phyloP scores from a whole-genome alignment of 1,140 invertebrate genomes.

The Charaxes varanes region DNA sequence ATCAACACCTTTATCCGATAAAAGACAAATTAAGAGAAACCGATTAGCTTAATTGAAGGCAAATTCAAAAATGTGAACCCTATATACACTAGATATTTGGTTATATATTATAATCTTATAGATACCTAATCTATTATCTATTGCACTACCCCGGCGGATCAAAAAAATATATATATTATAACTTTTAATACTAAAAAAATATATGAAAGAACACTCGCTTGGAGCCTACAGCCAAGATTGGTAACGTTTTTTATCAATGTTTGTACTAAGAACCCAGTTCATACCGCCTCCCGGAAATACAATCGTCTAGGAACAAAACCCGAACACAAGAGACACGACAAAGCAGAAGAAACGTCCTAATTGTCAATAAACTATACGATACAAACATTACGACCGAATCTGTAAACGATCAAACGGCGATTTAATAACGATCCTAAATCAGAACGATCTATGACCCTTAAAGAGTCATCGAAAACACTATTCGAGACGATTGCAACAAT shows the following conservation, averaged over 20 bases:
- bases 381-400: conserved; percentile 9
- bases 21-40: conserved; percentile 9
- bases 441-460: conserved; percentile 13
- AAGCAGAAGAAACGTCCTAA: conserved; percentile 15
- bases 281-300: conserved; percentile 43
- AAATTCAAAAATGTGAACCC: conserved; percentile 10
- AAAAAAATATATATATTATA: conserved; percentile 43
- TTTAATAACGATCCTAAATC: conserved; percentile 6
- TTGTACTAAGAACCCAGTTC: conserved; percentile 53
- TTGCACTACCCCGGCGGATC: conserved; percentile 70
- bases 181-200: conserved; percentile 39
- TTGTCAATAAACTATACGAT: no score
- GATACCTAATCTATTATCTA: conserved; percentile 40
- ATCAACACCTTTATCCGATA: conserved; percentile 3
- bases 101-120: conserved; percentile 25
- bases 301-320: conserved; percentile 31
- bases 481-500: conserved; percentile 40
- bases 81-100: conserved; percentile 28
- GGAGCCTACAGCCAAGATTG: conserved; percentile 57
- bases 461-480: conserved; percentile 4
- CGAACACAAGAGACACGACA: conserved; percentile 9
- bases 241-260: conserved; percentile 46
- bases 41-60: conserved; percentile 11
- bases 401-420: conserved; percentile 6
- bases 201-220: conserved; percentile 24